Evolutionary conservation across 2,888 invertebrate species (phyloP), one percentile per base, ranked within the genome.

Genomic region (Agriopis marginaria): DNA sequence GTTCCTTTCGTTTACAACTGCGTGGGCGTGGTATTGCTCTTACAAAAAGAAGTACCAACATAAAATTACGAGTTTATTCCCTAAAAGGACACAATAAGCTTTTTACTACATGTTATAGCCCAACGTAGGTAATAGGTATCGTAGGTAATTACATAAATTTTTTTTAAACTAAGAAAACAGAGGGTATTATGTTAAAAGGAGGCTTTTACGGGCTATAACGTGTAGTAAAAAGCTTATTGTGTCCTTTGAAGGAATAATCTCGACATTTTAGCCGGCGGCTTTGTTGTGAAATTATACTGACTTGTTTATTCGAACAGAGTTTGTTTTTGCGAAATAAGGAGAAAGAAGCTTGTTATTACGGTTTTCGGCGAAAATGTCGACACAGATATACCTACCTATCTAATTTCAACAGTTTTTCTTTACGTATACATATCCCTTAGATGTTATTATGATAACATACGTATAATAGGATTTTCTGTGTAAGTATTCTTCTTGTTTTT

Each of bases 171-270:
- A 49, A 50, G 32, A 59, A 23, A n/a, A 32, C 47, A 4, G 49
- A 54, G 32, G 62, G 55, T 63, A 63, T 47, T 47, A 63, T 49
- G 54, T 55, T 55, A 63, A 63, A 55, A 63, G 55, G 47, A 55
- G 39, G 32, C 14, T 40, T 63, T 63, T 55, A 63, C n/a, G 14
- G 23, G 14, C 55, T n/a, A 23, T 49, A 64, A 64, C 8, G 47
- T 39, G 64, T 64, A 49, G 49, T 56, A 64, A 56, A 64, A 56
- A 40, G 56, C 56, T 56, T 56, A 64, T 56, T 49, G 42, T 56
- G 64, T 64, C 56, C 40, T 55, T 55, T 56, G 56, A 49, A 56
- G 56, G 56, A 56, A 64, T 64, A 55, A 49, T 62, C 55, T 64
- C 56, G 49, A 49, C 55, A 42, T 49, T 55, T 49, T 62, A 44